Evolutionary conservation across 2,113 vertebrate genomes (phyloP).

Genomic region (Columba livia): DNA sequence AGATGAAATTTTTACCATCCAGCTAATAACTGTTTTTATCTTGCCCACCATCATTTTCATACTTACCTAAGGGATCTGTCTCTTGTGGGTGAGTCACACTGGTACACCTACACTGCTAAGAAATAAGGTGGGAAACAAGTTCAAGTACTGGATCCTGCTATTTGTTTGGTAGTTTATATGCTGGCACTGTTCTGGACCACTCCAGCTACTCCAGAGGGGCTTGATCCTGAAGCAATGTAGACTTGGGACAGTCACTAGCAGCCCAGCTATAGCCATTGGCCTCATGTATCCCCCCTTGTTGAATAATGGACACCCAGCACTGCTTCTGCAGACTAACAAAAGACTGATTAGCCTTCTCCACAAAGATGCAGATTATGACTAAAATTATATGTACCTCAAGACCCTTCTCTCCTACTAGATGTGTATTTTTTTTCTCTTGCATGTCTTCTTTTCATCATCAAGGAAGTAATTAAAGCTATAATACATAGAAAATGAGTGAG

Average conservation of each 20-base stretch:
- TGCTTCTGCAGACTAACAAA: not conserved
- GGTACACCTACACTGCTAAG: not conserved
- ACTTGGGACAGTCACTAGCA: not conserved
- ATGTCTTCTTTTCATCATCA: constrained; percentile 1
- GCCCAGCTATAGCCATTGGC: not conserved
- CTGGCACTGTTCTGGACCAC: not conserved
- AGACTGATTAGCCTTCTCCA: not conserved
- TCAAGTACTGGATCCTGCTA: not conserved
- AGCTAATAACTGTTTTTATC: not conserved
- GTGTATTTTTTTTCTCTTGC: not conserved
- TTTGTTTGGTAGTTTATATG: not conserved
- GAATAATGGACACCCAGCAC: rapidly evolving
- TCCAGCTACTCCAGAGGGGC: not conserved
- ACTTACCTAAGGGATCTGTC: not conserved
- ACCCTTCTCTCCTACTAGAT: not conserved
- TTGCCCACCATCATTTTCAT: not conserved
- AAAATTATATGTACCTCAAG: not conserved
- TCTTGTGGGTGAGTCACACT: not conserved
- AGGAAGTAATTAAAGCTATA: constrained; percentile 37
- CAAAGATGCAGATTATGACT: not conserved
- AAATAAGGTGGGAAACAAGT: not conserved
- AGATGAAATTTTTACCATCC: not conserved
- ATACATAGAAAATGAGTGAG: constrained; percentile 19
- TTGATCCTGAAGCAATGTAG: rapidly evolving
- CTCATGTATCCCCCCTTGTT: rapidly evolving